phyloP scores from a whole-genome alignment of 2,797 vertebrate genomes.

The Pachyuromys duprasi region DNA sequence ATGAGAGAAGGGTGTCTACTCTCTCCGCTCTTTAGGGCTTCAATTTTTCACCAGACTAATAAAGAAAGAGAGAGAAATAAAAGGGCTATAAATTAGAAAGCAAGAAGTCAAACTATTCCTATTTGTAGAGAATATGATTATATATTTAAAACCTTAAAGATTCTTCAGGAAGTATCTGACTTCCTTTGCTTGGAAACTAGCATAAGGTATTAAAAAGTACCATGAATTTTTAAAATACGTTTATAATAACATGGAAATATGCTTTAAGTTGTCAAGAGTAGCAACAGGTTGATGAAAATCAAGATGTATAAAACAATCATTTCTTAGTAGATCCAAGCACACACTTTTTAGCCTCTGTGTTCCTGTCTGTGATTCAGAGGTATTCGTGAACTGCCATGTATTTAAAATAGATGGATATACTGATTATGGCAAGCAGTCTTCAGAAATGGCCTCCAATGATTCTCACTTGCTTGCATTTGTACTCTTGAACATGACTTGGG shows the following conservation, averaged over 20 bases:
- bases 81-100: not conserved
- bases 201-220: not conserved
- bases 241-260: not conserved
- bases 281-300: not conserved
- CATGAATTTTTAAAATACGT: not conserved
- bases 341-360: not conserved
- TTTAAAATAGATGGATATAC: not conserved
- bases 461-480: not conserved
- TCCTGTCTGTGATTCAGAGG: not conserved
- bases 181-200: conserved; percentile 27
- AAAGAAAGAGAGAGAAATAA: not conserved
- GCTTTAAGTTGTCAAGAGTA: not conserved
- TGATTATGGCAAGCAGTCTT: not conserved
- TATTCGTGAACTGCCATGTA: not conserved
- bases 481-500: not conserved
- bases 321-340: not conserved
- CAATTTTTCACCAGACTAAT: not conserved
- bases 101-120: not conserved
- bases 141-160: not conserved
- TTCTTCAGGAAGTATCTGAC: not conserved
- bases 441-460: not conserved
- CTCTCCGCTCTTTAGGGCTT: not conserved
- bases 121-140: not conserved
- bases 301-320: not conserved
- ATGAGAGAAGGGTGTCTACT: not conserved